Evolutionary conservation across 2,113 vertebrate species (phyloP), one percentile per base, ranked within the genome.

Genomic region (Calypte anna): DNA sequence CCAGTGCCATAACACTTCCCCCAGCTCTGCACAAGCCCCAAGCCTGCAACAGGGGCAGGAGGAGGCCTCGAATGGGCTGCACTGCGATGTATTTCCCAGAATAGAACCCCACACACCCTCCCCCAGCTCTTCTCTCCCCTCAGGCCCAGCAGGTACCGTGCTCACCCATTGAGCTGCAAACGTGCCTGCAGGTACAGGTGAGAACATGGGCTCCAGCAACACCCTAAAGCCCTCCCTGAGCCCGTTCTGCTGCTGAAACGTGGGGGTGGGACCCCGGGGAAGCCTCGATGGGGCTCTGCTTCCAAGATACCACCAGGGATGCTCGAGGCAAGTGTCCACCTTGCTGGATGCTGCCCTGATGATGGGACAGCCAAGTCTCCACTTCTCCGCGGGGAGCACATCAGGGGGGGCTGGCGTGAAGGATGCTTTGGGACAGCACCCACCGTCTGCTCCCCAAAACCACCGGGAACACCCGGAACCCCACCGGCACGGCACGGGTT

Each of bases 291-390:
- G 57, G 22, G 18, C 61, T 36, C 31, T 12, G 28, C 36, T 58
- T 17, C 30, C 61, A 1, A 3, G 55, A 46, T 43, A 31, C 40
- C 59, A 31, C 20, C 3, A 7, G 50, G 4, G 46, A 76, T 40
- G 55, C 55, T 55, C 13, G 0, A 68, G 30, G 30, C 9, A 48
- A 10, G 20, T 0, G 14, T 1, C 62, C 70, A 31, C 2, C 1
- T 4, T 18, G 50, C 0, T 2, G 28, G 59, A 7, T 17, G 0
- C 31, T 9, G 30, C 7, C 24, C 14, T 16, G 10, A 46, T 0
- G 54, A 53, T 5, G 46, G 54, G 50, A 50, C 51, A n/a, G 40
- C 57, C 6, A 1, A 0, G 23, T 4, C 33, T 48, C 15, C 14
- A 0, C 44, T 40, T 31, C 58, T 24, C 31, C 6, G 0, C 2